Evolutionary conservation across 2,797 vertebrate genomes (phyloP), one percentile per base, ranked within the genome.

Genomic region (Alauda arvensis): DNA sequence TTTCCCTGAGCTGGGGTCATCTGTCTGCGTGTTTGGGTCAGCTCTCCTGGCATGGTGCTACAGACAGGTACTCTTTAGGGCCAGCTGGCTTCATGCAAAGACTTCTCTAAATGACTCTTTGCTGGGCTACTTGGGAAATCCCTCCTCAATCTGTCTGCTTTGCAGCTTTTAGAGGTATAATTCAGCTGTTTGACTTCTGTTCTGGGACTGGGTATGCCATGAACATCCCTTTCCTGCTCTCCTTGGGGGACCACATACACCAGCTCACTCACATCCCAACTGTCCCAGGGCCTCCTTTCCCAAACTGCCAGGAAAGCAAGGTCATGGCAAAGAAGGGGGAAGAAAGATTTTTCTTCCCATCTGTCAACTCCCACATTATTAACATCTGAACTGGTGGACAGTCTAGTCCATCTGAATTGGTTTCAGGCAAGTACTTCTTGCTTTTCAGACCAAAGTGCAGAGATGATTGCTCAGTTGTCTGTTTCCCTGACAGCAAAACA

Each of bases 401-500:
- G n/a, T 13, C 28, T 29, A 37, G 67, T 53, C 78, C 34, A 61
- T 70, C 53, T 0, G 2, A 63, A 72, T 18, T 85, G 67, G 23
- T 90, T 91, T 90, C 56, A 81, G 72, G 79, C 45, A 78, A 90
- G 39, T 25, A 18, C 31, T 75, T 66, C 69, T 77, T 69, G 39
- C 67, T 88, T 89, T 87, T 88, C 86, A 85, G 60, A 93, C 31
- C 39, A 25, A 80, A 87, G 53, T 66, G 68, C 43, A 77, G 68
- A 77, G 66, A 83, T 77, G 65, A 53, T 57, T n/a, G 3, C 60
- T 83, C 46, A 68, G 37, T 33, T 7, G 2, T 82, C 67, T 85
- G 39, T 91, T 86, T 94, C 74, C 86, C 79, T 83, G 79, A 87
- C 86, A 90, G 82, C 82, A 90, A 87, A 92, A 51, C 34, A 66